phyloP scores from a whole-genome alignment of 2,113 vertebrate species.

The Heterotilapia buettikoferi region DNA sequence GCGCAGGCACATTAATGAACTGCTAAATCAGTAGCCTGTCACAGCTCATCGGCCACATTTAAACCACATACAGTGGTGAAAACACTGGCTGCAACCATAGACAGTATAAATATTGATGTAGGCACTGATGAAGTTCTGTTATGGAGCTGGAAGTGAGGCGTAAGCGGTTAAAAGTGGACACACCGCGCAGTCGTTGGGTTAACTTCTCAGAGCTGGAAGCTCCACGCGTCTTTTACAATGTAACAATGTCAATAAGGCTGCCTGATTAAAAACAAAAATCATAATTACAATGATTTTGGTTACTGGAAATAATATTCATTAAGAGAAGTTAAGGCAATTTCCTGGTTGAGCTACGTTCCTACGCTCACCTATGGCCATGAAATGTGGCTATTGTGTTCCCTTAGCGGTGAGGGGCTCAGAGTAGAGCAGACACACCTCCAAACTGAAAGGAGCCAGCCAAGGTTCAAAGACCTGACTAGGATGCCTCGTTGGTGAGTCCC shows the following conservation, averaged over 20 bases:
- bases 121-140: not conserved
- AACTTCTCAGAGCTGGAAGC: not conserved
- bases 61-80: not conserved
- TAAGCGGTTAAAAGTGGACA: not conserved
- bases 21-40: not conserved
- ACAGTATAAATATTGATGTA: accelerated
- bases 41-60: not conserved
- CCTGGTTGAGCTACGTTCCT: not conserved
- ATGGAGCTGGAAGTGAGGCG: not conserved
- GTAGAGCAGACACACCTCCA: not conserved
- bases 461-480: not conserved
- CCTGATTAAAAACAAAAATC: not conserved
- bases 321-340: not conserved
- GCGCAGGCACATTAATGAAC: not conserved
- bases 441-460: not conserved
- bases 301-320: not conserved
- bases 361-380: not conserved
- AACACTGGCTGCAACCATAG: accelerated
- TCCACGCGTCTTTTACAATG: accelerated
- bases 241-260: not conserved
- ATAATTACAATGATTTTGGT: not conserved
- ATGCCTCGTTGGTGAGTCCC: not conserved
- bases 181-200: not conserved
- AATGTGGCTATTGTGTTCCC: not conserved
- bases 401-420: not conserved